Evolutionary conservation across 2,113 vertebrate species (phyloP).

Genomic region (Scalopus aquaticus): DNA sequence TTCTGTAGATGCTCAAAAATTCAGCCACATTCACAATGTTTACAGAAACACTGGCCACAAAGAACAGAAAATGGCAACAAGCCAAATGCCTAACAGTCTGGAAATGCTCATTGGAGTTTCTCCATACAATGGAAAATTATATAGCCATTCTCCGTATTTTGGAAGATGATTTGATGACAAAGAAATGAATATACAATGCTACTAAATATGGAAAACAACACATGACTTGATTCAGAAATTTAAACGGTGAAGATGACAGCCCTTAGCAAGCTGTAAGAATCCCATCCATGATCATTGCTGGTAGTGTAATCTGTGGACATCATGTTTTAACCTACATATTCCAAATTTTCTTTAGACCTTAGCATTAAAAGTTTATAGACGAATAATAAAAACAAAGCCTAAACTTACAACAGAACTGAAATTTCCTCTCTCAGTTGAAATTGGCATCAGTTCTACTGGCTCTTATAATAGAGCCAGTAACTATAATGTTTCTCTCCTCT

Average conservation of each 20-base stretch:
- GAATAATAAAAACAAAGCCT: neutral
- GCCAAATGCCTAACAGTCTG: neutral
- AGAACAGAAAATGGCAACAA: neutral
- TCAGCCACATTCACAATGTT: neutral
- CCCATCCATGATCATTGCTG: neutral
- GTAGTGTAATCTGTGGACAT: neutral
- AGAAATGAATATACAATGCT: neutral
- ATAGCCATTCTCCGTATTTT: neutral
- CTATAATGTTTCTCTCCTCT: neutral
- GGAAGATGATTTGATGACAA: neutral
- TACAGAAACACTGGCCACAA: neutral
- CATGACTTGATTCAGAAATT: neutral
- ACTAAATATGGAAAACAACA: neutral
- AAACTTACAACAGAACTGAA: neutral
- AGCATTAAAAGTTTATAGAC: neutral
- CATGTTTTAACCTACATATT: neutral
- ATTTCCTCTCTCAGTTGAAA: neutral
- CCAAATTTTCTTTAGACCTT: neutral
- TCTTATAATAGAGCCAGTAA: no score
- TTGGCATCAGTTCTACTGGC: neutral
- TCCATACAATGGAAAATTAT: neutral
- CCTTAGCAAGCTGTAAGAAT: neutral
- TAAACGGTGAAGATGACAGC: neutral
- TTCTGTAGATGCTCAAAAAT: neutral
- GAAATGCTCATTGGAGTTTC: neutral